Conservation (phyloP, 2,888 invertebrate genomes). For the Acronicta psi region DNA sequence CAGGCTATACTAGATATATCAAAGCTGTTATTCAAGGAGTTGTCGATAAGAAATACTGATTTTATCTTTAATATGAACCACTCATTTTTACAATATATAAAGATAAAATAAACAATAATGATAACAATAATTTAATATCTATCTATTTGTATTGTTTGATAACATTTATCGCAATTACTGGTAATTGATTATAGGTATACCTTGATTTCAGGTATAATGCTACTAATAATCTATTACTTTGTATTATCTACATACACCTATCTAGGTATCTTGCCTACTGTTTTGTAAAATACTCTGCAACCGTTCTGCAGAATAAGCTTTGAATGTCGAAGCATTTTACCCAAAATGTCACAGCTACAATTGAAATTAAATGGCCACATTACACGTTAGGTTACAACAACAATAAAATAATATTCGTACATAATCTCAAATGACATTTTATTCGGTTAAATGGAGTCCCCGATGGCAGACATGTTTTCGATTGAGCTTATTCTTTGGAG, state of each 20-base stretch:
- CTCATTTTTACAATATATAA: constrained; percentile 78
- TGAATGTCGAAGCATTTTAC: constrained; percentile 25
- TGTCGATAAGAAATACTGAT: constrained; percentile 74
- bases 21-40: constrained; percentile 61
- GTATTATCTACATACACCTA: constrained; percentile 7
- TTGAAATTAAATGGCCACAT: constrained; percentile 74
- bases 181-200: constrained; percentile 70
- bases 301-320: constrained; percentile 22
- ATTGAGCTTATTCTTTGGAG: constrained; percentile 75
- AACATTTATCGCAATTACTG: constrained; percentile 81
- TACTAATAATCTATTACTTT: constrained; percentile 51
- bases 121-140: constrained; percentile 82
- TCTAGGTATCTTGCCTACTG: not conserved
- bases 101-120: constrained; percentile 83
- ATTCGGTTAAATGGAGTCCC: constrained; percentile 74
- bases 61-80: constrained; percentile 82
- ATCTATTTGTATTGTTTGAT: constrained; percentile 86
- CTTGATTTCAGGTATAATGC: constrained; percentile 68
- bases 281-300: constrained; percentile 12
- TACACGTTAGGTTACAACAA: constrained; percentile 68
- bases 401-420: constrained; percentile 68
- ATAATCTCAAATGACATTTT: constrained; percentile 77
- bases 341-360: constrained; percentile 54
- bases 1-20: constrained; percentile 64
- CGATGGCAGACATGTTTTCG: constrained; percentile 61